Evolutionary conservation across 2,113 vertebrate species (phyloP).

Genomic region (Notiomystis cincta): DNA sequence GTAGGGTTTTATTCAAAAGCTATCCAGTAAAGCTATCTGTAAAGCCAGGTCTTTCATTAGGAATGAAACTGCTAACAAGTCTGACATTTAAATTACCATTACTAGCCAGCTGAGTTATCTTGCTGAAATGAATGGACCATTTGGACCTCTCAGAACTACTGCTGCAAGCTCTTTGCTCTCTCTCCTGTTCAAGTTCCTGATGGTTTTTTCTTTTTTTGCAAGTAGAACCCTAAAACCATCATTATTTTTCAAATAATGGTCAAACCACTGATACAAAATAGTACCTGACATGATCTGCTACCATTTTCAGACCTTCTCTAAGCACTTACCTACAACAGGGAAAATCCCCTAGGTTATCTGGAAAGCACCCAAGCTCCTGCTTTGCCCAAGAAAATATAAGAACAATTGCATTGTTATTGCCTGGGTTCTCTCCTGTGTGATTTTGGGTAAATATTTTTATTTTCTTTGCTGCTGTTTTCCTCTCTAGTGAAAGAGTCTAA

Average conservation of each 20-base stretch:
- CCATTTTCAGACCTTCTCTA: neutral
- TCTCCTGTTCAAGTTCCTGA: neutral
- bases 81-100: constrained; percentile 28
- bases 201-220: neutral
- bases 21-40: constrained; percentile 40
- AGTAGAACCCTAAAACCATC: neutral
- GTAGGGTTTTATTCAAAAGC: constrained; percentile 11
- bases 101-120: neutral
- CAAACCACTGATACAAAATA: neutral
- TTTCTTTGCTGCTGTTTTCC: neutral
- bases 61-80: constrained; percentile 24
- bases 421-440: neutral
- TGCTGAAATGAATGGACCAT: neutral
- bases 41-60: constrained; percentile 50
- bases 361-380: neutral
- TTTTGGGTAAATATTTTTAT: neutral
- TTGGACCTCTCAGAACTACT: neutral
- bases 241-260: neutral
- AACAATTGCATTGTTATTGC: neutral
- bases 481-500: neutral
- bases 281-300: neutral
- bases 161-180: neutral
- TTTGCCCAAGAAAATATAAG: neutral
- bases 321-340: neutral
- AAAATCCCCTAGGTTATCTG: neutral